Conservation (phyloP, 2,888 invertebrate genomes). For the Neoscelio sp. region DNA sequence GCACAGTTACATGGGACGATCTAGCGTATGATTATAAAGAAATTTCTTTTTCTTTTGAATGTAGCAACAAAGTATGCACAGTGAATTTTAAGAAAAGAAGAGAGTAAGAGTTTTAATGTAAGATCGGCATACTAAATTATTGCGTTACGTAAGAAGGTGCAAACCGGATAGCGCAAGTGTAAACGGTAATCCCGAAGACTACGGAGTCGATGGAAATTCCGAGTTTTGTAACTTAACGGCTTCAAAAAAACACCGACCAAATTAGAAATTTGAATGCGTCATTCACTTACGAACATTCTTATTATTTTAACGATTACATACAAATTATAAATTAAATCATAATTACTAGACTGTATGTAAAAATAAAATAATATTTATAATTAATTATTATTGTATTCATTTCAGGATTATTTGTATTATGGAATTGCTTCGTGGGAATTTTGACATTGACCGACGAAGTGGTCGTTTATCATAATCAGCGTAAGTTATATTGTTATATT, state of each 20-base stretch:
- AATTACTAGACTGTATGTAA: no score
- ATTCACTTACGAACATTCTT: neutral
- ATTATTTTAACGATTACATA: no score
- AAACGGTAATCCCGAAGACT: slow-evolving; percentile 50
- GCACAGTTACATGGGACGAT: no score
- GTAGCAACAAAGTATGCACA: slow-evolving; percentile 26
- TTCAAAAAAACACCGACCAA: neutral
- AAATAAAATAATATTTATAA: no score
- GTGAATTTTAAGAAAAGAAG: slow-evolving; percentile 50
- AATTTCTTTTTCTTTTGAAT: slow-evolving; percentile 39
- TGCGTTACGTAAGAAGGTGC: slow-evolving; percentile 52
- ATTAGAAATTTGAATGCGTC: neutral
- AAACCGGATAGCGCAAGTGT: slow-evolving; percentile 56
- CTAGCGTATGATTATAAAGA: slow-evolving; percentile 4
- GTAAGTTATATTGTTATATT: slow-evolving; percentile 73
- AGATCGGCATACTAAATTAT: slow-evolving; percentile 56
- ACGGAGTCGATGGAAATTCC: slow-evolving; percentile 44
- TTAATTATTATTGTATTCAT: slow-evolving; percentile 49
- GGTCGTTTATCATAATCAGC: slow-evolving; percentile 72
- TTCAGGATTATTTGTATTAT: slow-evolving; percentile 77
- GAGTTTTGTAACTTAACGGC: slow-evolving; percentile 28
- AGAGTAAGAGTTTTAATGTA: slow-evolving; percentile 52
- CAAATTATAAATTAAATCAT: no score
- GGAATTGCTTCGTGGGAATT: slow-evolving; percentile 73
- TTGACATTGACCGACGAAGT: slow-evolving; percentile 76